These are phyloP conservation scores for Macrostomum lignano DNA, from an alignment of 1,140 invertebrate genomes.

Conservation along the genomic window DNA sequence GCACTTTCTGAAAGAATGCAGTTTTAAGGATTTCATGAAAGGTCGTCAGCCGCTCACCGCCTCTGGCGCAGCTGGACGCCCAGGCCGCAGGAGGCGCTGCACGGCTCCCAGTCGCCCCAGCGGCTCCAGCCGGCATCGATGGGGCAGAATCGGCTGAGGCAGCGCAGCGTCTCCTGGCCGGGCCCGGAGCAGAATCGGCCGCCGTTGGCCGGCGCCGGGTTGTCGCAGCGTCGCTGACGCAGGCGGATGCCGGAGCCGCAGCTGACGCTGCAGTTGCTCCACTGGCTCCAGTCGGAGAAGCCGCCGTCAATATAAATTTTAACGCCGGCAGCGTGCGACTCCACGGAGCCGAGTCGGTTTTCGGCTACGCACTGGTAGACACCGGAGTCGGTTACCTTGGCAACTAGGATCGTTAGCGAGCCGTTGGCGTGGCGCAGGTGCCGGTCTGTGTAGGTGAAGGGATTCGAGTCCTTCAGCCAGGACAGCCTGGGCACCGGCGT, in stretches of 20 bases:
- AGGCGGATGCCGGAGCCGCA: constrained; percentile 37
- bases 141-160: constrained; percentile 15
- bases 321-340: not conserved
- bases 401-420: too few species aligned
- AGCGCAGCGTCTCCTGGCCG: constrained; percentile 10
- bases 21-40: too few species aligned
- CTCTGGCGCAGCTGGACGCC: constrained; percentile 27
- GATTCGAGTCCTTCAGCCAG: constrained; percentile 18
- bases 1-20: too few species aligned
- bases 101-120: constrained; percentile 29
- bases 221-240: constrained; percentile 32
- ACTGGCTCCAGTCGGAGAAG: constrained; percentile 36
- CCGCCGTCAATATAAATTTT: constrained; percentile 24
- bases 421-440: too few species aligned
- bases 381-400: constrained; percentile 4
- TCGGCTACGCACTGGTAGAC: constrained; percentile 4
- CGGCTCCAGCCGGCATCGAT: constrained; percentile 26
- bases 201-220: constrained; percentile 11
- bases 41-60: too few species aligned
- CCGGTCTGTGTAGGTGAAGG: not conserved
- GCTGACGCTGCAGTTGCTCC: constrained; percentile 36
- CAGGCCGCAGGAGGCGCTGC: constrained; percentile 17
- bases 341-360: constrained; percentile 8
- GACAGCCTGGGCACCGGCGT: constrained; percentile 17
- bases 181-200: constrained; percentile 9